Conservation (phyloP, 2,113 vertebrate species). For the Scalopus aquaticus region DNA sequence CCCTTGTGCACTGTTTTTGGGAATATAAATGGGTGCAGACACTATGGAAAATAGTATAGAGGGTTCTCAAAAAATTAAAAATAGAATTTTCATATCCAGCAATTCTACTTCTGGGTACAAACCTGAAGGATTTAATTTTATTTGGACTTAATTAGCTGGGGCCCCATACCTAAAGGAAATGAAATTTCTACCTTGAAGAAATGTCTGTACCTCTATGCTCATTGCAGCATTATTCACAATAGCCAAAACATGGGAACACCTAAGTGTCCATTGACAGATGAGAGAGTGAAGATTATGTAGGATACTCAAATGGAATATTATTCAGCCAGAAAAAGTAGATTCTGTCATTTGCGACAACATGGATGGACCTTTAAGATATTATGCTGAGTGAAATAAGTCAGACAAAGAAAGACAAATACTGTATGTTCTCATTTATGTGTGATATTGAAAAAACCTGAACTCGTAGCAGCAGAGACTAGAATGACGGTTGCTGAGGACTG, state of each 20-base stretch:
- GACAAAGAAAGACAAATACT: background rate
- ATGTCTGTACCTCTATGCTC: background rate
- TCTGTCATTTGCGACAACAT: background rate
- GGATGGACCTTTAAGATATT: background rate
- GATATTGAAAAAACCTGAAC: background rate
- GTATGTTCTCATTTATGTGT: background rate
- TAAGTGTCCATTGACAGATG: background rate
- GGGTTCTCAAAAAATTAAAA: background rate
- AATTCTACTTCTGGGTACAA: background rate
- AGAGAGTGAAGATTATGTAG: background rate
- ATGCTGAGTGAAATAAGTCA: background rate
- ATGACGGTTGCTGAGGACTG: background rate
- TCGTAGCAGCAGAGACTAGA: background rate
- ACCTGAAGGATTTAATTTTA: background rate
- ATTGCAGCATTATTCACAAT: background rate
- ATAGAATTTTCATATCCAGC: background rate
- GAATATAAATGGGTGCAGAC: background rate
- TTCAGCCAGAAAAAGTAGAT: background rate
- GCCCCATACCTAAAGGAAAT: background rate
- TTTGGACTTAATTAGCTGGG: background rate
- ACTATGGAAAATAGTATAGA: background rate
- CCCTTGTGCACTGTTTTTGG: background rate
- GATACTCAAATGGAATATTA: background rate
- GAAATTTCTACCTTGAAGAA: background rate
- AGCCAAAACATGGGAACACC: background rate